Base-by-base conservation (phyloP, 2,888 invertebrate species). In the Leptopilina syphax region DNA sequence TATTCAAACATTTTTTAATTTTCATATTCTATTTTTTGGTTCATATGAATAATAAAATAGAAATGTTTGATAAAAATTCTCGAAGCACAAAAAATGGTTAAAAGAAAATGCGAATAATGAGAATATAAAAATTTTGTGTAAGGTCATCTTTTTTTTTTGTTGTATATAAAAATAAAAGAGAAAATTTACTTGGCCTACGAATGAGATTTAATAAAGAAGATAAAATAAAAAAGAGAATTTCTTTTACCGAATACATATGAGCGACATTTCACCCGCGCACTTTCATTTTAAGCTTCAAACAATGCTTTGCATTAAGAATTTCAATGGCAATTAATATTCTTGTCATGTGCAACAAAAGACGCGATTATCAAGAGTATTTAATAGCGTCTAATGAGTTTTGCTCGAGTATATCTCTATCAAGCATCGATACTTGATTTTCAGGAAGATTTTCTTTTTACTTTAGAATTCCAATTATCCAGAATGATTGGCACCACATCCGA, bases 121-220 rank as follows among this genome's bases (percentile, higher is more conserved):
- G 10, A 65, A 65, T 65, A 41, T 13, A 13, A 34, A 34, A 27
- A 34, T 65, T 18, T 65, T 65, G 10, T n/a, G 24, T 63, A 24
- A 65, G 12, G 0, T 34, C 12, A 34, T 34, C 34, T 65, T 65
- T 41, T 65, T 65, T 65, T 41, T 65, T 41, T 41, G 1, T 41
- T 5, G 12, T 34, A 63, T 18, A 7, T 18, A 63, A 18, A 63
- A 63, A 63, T 34, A 24, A 18, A 44, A 54, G 54, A 50, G 54
- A 70, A 54, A 70, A 27, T 54, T 7, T 13, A 12, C 1, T 34
- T 70, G 54, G 70, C 50, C 27, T 50, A 34, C 24, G 8, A 54
- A 50, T 13, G 54, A 70, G 70, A 68, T 63, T 13, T 68, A 70
- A 67, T 24, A 50, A 70, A 50, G 27, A 24, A 70, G 70, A 70